Evolutionary conservation across 1,140 invertebrate species (phyloP).

Genomic region (Drosophila sechellia): DNA sequence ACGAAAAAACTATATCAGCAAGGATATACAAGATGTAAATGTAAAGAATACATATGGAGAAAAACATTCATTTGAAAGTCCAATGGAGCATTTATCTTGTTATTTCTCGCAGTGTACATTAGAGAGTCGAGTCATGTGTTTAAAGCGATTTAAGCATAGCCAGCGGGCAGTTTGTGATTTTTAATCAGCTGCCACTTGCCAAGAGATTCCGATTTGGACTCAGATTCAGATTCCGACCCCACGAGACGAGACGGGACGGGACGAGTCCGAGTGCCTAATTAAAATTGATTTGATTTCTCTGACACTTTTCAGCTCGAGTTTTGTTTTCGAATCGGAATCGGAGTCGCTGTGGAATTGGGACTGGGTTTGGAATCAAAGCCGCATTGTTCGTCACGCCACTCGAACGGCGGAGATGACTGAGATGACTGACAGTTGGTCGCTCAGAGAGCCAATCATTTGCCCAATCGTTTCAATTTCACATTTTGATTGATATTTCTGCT

Average conservation of each 20-base stretch:
- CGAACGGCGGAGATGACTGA: conserved; percentile 10
- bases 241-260: conserved; percentile 34
- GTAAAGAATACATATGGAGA: too few relatives aligned
- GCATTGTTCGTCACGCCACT: conserved; percentile 78
- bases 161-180: conserved; percentile 66
- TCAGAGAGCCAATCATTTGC: conserved; percentile 57
- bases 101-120: conserved; percentile 23
- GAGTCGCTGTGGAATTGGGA: background rate
- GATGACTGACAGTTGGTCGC: conserved; percentile 41
- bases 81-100: too few relatives aligned
- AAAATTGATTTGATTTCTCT: conserved; percentile 83
- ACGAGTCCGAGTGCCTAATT: conserved; percentile 69
- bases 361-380: conserved; percentile 68
- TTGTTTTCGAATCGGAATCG: conserved; percentile 12
- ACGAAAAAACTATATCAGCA: too few relatives aligned
- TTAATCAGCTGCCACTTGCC: conserved; percentile 80
- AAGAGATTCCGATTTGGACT: background rate
- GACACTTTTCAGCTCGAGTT: conserved; percentile 67
- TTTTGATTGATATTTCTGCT: conserved; percentile 82
- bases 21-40: too few relatives aligned
- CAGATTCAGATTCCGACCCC: conserved; percentile 25
- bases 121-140: conserved; percentile 46
- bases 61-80: too few relatives aligned
- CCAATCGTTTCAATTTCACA: conserved; percentile 82
- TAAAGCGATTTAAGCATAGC: conserved; percentile 61